Percentiles rank a stretch among this genome's conserved stretches.
Evolutionary conservation across 2,113 vertebrate species (phyloP).

Genomic region (Lutjanus erythropterus): DNA sequence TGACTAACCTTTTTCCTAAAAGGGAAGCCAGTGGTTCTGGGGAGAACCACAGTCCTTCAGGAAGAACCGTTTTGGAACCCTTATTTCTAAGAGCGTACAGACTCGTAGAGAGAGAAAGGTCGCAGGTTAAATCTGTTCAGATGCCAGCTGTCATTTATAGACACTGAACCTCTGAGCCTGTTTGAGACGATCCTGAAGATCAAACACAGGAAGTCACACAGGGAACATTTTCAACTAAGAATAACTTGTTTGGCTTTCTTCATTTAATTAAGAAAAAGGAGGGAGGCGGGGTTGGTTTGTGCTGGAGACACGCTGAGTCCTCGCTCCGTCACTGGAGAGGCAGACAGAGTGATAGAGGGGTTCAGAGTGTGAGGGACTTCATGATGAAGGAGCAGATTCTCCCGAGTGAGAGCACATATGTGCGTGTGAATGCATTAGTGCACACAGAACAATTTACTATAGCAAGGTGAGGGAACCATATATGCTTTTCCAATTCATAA

Average conservation of each 20-base stretch:
- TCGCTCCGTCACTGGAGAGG: conserved; percentile 2
- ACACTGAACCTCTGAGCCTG: not conserved
- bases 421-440: not conserved
- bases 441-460: not conserved
- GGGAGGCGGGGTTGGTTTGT: not conserved
- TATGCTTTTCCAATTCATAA: not conserved
- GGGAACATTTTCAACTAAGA: conserved; percentile 28
- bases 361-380: conserved; percentile 11
- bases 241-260: conserved; percentile 15
- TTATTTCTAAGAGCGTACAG: no score
- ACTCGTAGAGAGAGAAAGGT: conserved; percentile 4
- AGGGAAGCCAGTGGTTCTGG: no score
- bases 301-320: not conserved
- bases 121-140: conserved; percentile 47
- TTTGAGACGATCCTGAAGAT: conserved; percentile 37
- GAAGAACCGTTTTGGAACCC: no score
- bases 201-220: conserved; percentile 5
- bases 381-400: conserved; percentile 6
- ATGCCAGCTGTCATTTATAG: conserved; percentile 39
- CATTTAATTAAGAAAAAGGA: conserved; percentile 22
- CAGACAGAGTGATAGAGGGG: conserved; percentile 2
- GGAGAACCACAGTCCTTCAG: no score
- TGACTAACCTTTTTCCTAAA: no score
- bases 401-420: no score
- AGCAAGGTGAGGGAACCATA: not conserved